Percentiles rank a stretch among this genome's conserved stretches.
Evolutionary conservation across 1,140 invertebrate genomes (phyloP).

Genomic region (Telenomus remus): DNA sequence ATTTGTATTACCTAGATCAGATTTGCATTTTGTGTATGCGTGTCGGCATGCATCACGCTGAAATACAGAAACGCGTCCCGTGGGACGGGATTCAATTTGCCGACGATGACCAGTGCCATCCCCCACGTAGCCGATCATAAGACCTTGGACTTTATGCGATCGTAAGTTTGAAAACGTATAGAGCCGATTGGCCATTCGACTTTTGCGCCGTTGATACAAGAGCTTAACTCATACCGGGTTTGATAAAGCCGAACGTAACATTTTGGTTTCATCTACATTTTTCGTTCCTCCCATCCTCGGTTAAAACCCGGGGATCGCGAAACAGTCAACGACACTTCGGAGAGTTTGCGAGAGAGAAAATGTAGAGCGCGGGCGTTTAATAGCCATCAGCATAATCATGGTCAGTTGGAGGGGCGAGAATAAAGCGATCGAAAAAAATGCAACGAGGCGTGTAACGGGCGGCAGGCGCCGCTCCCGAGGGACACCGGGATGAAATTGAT

Average conservation of each 20-base stretch:
- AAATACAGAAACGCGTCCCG: constrained; percentile 61
- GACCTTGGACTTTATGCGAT: constrained; percentile 70
- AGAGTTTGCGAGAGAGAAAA: constrained; percentile 12
- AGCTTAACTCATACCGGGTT: constrained; percentile 30
- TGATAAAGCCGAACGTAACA: constrained; percentile 10
- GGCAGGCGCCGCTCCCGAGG: constrained; percentile 63
- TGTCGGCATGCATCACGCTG: constrained; percentile 71
- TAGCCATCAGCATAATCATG: constrained; percentile 41
- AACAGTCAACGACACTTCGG: constrained; percentile 32
- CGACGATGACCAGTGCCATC: constrained; percentile 71
- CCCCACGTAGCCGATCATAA: constrained; percentile 59
- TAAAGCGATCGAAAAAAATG: constrained; percentile 59
- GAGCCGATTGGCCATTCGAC: constrained; percentile 54
- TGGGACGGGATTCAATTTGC: constrained; percentile 75
- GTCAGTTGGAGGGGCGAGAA: constrained; percentile 34
- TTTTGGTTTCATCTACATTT: constrained; percentile 15
- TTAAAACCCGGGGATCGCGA: constrained; percentile 15
- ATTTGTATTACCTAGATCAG: constrained; percentile 23
- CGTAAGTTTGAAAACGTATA: constrained; percentile 69
- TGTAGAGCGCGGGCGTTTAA: constrained; percentile 16
- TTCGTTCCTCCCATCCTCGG: constrained; percentile 9
- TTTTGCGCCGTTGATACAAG: constrained; percentile 33
- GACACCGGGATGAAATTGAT: constrained; percentile 73
- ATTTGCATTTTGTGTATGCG: constrained; percentile 63
- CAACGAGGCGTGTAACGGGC: constrained; percentile 54